Conservation (phyloP, 35 echinoderm and acorn worm species). For the Patiria miniata region DNA sequence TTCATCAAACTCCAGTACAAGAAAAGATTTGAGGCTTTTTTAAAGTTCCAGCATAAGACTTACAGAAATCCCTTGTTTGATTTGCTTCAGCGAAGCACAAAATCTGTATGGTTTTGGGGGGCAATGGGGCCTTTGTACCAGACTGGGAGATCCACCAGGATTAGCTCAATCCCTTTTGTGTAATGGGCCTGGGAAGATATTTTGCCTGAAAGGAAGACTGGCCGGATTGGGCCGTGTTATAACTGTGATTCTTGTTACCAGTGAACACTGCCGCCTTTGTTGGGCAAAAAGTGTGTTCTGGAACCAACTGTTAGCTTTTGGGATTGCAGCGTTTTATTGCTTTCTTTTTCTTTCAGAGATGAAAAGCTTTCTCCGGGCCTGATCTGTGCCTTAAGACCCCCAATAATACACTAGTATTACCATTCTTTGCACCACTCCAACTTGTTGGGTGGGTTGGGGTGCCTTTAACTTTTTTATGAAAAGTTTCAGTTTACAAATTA, state of each 20-base stretch:
- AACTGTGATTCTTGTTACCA: slow-evolving; percentile 9
- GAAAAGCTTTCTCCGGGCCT: not conserved
- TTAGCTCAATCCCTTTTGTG: slow-evolving; percentile 11
- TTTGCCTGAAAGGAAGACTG: not conserved
- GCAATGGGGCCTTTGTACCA: not conserved
- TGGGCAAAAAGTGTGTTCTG: not conserved
- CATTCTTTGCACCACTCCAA: too few relatives aligned
- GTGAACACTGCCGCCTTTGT: slow-evolving; percentile 2
- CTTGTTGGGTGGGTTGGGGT: too few relatives aligned
- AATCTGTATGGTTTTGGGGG: not conserved
- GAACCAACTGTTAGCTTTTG: slow-evolving; percentile 18
- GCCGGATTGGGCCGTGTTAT: too few relatives aligned
- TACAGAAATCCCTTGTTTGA: slow-evolving; percentile 10
- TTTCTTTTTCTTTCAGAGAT: not conserved
- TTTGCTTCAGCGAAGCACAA: slow-evolving; percentile 2
- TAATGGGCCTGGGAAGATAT: not conserved
- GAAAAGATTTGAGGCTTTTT: slow-evolving; percentile 1
- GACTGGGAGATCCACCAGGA: not conserved
- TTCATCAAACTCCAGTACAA: too few relatives aligned
- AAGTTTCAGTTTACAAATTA: too few relatives aligned
- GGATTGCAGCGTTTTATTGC: not conserved
- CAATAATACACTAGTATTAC: too few relatives aligned
- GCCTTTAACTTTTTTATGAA: too few relatives aligned
- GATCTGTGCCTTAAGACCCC: too few relatives aligned
- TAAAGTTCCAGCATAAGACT: not conserved